Evolutionary conservation across 2,888 invertebrate species (phyloP).

Genomic region (Trissonchulus sp.): DNA sequence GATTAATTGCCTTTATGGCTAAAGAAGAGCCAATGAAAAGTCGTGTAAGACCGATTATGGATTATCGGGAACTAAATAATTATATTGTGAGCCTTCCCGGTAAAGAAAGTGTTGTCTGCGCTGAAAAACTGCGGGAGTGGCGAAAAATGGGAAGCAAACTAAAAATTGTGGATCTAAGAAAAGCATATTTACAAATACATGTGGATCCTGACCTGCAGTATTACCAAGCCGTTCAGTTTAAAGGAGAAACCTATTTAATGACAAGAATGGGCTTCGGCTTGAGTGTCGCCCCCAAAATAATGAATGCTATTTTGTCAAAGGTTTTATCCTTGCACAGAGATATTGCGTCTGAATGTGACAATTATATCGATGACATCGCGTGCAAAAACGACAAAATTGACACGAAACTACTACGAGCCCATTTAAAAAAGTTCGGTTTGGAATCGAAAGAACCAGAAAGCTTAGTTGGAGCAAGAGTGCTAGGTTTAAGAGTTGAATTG

Average conservation of each 20-base stretch:
- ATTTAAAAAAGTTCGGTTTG: constrained; percentile 4
- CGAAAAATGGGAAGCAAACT: background rate
- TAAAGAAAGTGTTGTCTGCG: background rate
- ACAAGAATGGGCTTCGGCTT: constrained; percentile 10
- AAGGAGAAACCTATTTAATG: background rate
- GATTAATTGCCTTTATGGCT: constrained; percentile 2
- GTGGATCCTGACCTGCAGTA: background rate
- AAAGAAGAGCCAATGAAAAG: constrained; percentile 10
- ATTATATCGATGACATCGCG: constrained; percentile 10
- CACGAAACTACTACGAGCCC: background rate
- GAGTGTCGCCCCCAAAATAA: constrained; percentile 1
- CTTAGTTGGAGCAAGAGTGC: background rate
- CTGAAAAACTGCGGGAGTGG: background rate
- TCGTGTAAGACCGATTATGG: background rate
- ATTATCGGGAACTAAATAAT: background rate
- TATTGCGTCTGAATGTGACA: background rate
- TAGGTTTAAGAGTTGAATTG: no score
- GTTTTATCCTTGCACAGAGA: background rate
- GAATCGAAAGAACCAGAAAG: background rate
- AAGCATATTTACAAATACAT: background rate
- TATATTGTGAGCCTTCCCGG: constrained; percentile 10
- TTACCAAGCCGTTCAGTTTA: background rate
- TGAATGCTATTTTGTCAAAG: background rate
- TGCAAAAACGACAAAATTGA: background rate
- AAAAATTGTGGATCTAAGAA: background rate